Evolutionary conservation across 1,140 invertebrate species (phyloP).

Genomic region (Saxidomus purpurata): DNA sequence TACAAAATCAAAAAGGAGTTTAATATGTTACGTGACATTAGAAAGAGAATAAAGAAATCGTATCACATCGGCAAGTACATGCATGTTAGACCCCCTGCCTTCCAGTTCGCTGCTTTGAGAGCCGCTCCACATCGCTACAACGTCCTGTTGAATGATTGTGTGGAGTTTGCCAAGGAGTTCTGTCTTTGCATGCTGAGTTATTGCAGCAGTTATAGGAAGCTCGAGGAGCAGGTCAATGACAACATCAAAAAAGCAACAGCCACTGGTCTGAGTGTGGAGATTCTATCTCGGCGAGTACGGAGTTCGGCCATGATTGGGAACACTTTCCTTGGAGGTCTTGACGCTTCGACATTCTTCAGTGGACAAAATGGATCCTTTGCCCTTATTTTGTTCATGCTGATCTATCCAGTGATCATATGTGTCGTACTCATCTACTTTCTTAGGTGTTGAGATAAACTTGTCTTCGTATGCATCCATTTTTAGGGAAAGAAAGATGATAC

Average conservation of each 20-base stretch:
- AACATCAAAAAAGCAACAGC: conserved; percentile 62
- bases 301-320: conserved; percentile 52
- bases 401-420: too few relatives aligned
- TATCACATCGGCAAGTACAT: conserved; percentile 56
- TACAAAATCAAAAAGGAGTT: conserved; percentile 58
- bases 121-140: conserved; percentile 62
- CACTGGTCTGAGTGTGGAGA: conserved; percentile 57
- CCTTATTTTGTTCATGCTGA: not conserved
- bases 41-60: conserved; percentile 48
- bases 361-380: not conserved
- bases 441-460: too few relatives aligned
- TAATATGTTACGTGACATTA: conserved; percentile 31
- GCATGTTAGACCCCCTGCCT: conserved; percentile 6
- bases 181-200: conserved; percentile 60
- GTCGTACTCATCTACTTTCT: not conserved
- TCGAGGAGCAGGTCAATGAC: conserved; percentile 41
- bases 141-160: conserved; percentile 63
- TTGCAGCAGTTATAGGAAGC: conserved; percentile 24
- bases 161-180: conserved; percentile 67
- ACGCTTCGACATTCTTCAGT: conserved; percentile 37
- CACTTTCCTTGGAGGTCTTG: conserved; percentile 50
- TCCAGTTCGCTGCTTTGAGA: conserved; percentile 63
- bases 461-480: too few relatives aligned
- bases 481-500: too few relatives aligned
- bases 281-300: conserved; percentile 31